Percentiles rank a stretch among this genome's conserved stretches.
These are phyloP conservation scores for Sericinus montela DNA, from an alignment of 2,888 invertebrate genomes.

Conservation along the genomic window DNA sequence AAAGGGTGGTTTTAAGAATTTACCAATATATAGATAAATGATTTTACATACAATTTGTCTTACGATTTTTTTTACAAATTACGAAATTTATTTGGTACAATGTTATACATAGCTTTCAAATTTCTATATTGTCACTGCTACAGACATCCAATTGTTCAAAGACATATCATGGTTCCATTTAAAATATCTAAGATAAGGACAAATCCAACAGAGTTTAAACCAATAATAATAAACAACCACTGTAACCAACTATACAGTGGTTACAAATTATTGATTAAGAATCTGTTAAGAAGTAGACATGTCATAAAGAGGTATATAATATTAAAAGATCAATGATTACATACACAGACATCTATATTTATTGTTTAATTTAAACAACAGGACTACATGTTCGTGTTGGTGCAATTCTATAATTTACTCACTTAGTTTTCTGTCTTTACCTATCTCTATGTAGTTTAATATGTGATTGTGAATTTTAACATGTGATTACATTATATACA, in stretches of 20 bases:
- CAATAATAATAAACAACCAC: not conserved
- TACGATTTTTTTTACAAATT: no score
- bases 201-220: conserved; percentile 41
- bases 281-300: conserved; percentile 45
- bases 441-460: conserved; percentile 68
- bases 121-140: conserved; percentile 74
- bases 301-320: conserved; percentile 37
- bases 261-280: conserved; percentile 24
- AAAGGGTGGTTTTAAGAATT: conserved; percentile 19
- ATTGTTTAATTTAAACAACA: conserved; percentile 64
- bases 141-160: conserved; percentile 45
- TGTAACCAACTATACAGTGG: not conserved
- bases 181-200: conserved; percentile 29
- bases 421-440: conserved; percentile 52
- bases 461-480: conserved; percentile 68
- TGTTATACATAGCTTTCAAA: conserved; percentile 47
- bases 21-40: conserved; percentile 44
- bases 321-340: conserved; percentile 23
- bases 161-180: conserved; percentile 37
- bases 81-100: conserved; percentile 45
- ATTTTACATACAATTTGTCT: conserved; percentile 54
- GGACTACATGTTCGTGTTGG: conserved; percentile 72
- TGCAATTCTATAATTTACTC: conserved; percentile 67
- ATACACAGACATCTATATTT: conserved; percentile 41
- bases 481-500: conserved; percentile 77